Conservation (phyloP, 1,140 invertebrate species). For the Ephestia elutella region DNA sequence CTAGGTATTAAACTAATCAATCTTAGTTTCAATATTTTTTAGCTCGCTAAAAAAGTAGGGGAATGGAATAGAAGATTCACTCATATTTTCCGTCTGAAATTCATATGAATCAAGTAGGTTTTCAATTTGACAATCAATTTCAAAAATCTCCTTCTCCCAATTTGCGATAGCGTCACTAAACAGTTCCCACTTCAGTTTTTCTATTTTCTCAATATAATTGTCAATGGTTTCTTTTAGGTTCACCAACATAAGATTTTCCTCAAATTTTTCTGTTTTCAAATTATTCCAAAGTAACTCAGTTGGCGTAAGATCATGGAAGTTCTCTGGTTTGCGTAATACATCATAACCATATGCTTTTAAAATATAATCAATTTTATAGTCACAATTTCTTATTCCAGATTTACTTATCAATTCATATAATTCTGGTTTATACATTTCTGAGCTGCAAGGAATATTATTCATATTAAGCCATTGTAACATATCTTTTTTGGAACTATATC, state of each 20-base stretch:
- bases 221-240: neutral
- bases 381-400: constrained; percentile 15
- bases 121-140: constrained; percentile 18
- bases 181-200: neutral
- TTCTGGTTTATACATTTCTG: constrained; percentile 32
- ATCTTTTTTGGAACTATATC: constrained; percentile 30
- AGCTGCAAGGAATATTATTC: constrained; percentile 31
- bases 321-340: constrained; percentile 32
- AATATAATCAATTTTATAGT: constrained; percentile 27
- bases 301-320: constrained; percentile 25
- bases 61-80: neutral
- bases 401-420: constrained; percentile 36
- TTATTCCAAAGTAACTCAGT: constrained; percentile 30
- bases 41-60: neutral
- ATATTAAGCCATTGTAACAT: constrained; percentile 37
- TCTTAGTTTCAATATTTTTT: no score
- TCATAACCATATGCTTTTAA: constrained; percentile 35
- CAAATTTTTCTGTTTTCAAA: constrained; percentile 5
- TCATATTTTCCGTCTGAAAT: neutral
- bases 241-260: neutral
- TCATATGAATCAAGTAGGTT: neutral
- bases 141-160: constrained; percentile 21
- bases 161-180: constrained; percentile 10
- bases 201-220: constrained; percentile 7
- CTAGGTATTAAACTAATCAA: no score